phyloP scores from a whole-genome alignment of 2,113 vertebrate genomes.

The Sander lucioperca region DNA sequence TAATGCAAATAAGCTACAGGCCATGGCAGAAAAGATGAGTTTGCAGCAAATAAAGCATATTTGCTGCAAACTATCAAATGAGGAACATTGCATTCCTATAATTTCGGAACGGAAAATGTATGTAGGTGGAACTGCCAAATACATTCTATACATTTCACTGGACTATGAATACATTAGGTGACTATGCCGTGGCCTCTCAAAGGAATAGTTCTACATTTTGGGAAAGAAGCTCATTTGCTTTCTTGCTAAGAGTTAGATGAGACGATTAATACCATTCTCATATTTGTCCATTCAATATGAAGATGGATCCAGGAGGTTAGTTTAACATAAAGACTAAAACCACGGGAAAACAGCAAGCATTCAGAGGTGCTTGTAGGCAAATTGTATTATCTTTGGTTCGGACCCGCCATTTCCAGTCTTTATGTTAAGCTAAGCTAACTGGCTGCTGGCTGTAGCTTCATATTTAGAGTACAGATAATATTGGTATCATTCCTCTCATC shows the following conservation, averaged over 20 bases:
- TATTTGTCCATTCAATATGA: too few relatives aligned
- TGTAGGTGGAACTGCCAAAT: neutral
- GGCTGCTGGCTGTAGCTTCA: neutral
- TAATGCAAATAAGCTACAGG: constrained; percentile 2
- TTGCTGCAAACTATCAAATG: neutral
- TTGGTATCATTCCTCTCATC: neutral
- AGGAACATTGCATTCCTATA: neutral
- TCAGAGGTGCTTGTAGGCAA: too few relatives aligned
- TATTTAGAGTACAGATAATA: neutral
- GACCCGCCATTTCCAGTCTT: too few relatives aligned
- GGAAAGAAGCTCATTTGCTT: neutral
- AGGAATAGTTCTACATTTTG: neutral
- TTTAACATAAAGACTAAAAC: neutral
- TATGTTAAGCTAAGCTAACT: neutral
- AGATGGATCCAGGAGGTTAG: neutral
- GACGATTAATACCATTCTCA: neutral
- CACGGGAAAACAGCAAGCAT: neutral
- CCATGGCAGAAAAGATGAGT: constrained; percentile 2
- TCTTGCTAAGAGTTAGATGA: too few relatives aligned
- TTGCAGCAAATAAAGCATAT: too few relatives aligned
- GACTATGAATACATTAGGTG: neutral
- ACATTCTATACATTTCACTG: neutral
- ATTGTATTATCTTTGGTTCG: too few relatives aligned
- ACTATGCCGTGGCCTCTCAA: neutral
- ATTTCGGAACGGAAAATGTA: neutral